These are phyloP conservation scores for Naso thynnoides DNA, from an alignment of 2,797 vertebrate genomes.

Conservation along the genomic window DNA sequence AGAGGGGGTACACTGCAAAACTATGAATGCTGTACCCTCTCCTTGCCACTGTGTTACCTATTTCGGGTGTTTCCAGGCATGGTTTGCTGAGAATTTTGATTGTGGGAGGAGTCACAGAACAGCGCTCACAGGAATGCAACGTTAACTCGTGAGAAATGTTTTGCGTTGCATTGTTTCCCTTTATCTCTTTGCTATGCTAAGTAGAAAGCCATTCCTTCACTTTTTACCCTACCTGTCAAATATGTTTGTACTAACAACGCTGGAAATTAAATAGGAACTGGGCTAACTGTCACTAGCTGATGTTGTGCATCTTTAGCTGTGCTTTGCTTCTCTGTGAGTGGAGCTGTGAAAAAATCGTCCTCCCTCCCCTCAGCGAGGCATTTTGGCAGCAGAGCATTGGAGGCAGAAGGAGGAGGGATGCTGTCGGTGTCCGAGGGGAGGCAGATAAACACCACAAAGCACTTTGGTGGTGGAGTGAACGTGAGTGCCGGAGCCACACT, in stretches of 20 bases:
- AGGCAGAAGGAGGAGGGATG: slow-evolving; percentile 77
- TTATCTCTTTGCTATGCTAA: slow-evolving; percentile 37
- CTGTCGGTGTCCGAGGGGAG: slow-evolving; percentile 83
- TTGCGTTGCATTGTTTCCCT: slow-evolving; percentile 21
- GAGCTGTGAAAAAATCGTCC: slow-evolving; percentile 17
- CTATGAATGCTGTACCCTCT: slow-evolving; percentile 57
- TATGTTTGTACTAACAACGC: slow-evolving; percentile 54
- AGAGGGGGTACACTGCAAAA: slow-evolving; percentile 54
- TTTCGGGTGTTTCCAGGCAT: slow-evolving; percentile 69
- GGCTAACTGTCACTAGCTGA: slow-evolving; percentile 53
- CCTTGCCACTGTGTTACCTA: slow-evolving; percentile 57
- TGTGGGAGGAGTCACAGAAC: slow-evolving; percentile 49
- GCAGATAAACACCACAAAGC: slow-evolving; percentile 86
- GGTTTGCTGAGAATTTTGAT: slow-evolving; percentile 46
- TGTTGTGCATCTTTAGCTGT: slow-evolving; percentile 36
- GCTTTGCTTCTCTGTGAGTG: slow-evolving; percentile 40
- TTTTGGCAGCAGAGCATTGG: slow-evolving; percentile 69
- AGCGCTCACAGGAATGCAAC: slow-evolving; percentile 30
- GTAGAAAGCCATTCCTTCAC: slow-evolving; percentile 25
- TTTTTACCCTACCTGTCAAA: slow-evolving; percentile 31
- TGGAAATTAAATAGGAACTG: slow-evolving; percentile 39
- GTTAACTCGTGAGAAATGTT: slow-evolving; percentile 32
- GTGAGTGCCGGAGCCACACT: slow-evolving; percentile 89
- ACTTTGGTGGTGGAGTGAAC: slow-evolving; percentile 85
- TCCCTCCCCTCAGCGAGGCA: slow-evolving; percentile 55